Evolutionary conservation across 2,888 invertebrate genomes (phyloP).

Genomic region (Caenorhabditis sp.): DNA sequence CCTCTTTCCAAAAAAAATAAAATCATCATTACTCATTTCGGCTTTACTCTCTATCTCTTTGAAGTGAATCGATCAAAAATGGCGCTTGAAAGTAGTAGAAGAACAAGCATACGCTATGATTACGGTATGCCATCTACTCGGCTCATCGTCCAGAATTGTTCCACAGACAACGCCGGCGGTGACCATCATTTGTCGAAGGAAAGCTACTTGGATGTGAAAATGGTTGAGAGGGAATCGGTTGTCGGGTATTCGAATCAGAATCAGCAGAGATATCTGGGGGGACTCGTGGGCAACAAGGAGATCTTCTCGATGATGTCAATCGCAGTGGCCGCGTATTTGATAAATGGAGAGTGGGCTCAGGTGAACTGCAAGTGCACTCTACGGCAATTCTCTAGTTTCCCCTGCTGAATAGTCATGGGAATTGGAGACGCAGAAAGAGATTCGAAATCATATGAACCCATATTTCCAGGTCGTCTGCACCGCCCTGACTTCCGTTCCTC

Average conservation of each 20-base stretch:
- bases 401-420: neutral
- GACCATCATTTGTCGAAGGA: slow-evolving; percentile 12
- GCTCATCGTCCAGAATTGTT: neutral
- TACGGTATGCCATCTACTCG: slow-evolving; percentile 8
- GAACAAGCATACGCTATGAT: neutral
- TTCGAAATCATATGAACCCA: no score
- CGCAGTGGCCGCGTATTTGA: slow-evolving; percentile 36
- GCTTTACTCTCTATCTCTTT: no score
- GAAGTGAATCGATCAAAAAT: neutral
- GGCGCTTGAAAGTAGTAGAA: slow-evolving; percentile 6
- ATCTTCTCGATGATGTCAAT: no score
- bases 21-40: no score
- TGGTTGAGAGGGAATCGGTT: slow-evolving; percentile 13
- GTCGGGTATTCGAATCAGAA: neutral
- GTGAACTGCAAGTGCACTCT: neutral
- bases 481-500: slow-evolving; percentile 60
- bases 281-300: slow-evolving; percentile 39
- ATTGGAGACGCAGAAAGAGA: no score
- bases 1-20: no score
- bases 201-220: slow-evolving; percentile 11
- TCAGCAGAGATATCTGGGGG: slow-evolving; percentile 26
- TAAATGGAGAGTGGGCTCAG: slow-evolving; percentile 58
- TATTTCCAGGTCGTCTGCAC: slow-evolving; percentile 37
- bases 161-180: slow-evolving; percentile 44
- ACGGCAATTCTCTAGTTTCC: neutral